Percentiles rank a stretch among this genome's conserved stretches.
phyloP scores from a whole-genome alignment of 2,888 invertebrate genomes.

The Endotricha flammealis region DNA sequence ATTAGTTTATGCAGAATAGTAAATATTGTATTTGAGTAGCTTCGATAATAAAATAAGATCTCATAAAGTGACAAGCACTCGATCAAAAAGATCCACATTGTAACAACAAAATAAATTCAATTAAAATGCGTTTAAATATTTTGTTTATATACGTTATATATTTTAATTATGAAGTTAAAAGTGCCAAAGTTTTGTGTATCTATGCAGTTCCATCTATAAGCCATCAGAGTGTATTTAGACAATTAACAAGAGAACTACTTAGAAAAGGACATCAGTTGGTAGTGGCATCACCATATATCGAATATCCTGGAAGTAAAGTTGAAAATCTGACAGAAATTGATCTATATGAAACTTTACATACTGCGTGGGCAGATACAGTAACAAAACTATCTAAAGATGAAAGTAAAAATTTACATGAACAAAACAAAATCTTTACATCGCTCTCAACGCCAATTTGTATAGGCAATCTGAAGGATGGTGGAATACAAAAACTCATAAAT shows the following conservation, averaged over 20 bases:
- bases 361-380: neutral
- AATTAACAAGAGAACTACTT: conserved; percentile 39
- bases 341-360: neutral
- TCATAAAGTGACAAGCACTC: no score
- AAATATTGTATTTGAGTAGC: no score
- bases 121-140: no score
- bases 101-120: no score
- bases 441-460: neutral
- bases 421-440: neutral
- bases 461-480: conserved; percentile 4
- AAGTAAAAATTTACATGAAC: neutral
- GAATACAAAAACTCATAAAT: conserved; percentile 25
- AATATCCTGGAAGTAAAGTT: neutral
- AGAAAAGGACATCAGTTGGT: conserved; percentile 52
- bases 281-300: conserved; percentile 43
- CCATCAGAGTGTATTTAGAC: conserved; percentile 47
- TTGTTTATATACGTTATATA: no score
- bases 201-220: conserved; percentile 47
- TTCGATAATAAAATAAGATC: no score
- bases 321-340: conserved; percentile 4
- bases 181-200: conserved; percentile 43
- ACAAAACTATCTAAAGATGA: neutral
- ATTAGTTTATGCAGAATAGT: no score
- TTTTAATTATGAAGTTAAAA: conserved; percentile 1
- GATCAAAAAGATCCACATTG: no score